phyloP scores from a whole-genome alignment of 1,140 invertebrate genomes.

The Diorhabda elongata region DNA sequence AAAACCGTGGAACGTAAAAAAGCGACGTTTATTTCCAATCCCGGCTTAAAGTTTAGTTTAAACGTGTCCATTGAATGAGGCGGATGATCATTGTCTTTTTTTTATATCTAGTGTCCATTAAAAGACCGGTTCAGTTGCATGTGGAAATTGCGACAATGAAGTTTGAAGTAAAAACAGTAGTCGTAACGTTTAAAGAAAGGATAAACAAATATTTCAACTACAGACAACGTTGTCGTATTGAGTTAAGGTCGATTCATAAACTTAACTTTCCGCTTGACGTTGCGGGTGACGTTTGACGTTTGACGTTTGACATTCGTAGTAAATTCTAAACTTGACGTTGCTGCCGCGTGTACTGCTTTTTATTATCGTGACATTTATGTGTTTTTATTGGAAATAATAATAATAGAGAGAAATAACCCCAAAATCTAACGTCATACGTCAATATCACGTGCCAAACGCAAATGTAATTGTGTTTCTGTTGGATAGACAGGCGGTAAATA shows the following conservation, averaged over 20 bases:
- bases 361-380: too few relatives aligned
- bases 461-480: too few relatives aligned
- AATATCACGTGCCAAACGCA: too few relatives aligned
- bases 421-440: too few relatives aligned
- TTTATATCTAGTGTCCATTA: background rate
- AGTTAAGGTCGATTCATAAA: background rate
- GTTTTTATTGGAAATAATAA: too few relatives aligned
- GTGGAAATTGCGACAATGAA: background rate
- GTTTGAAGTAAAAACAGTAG: background rate
- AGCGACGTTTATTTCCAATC: background rate
- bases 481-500: too few relatives aligned
- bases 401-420: too few relatives aligned
- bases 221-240: background rate
- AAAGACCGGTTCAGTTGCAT: background rate
- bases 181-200: background rate
- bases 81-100: conserved; percentile 2
- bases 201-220: background rate
- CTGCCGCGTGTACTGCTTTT: too few relatives aligned
- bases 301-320: too few relatives aligned
- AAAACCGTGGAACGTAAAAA: conserved; percentile 4
- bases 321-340: too few relatives aligned
- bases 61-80: conserved; percentile 13
- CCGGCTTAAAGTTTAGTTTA: conserved; percentile 8
- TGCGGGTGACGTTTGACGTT: background rate
- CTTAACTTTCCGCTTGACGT: background rate